Conservation (phyloP, 2,113 vertebrate genomes). For the Zosterops borbonicus region DNA sequence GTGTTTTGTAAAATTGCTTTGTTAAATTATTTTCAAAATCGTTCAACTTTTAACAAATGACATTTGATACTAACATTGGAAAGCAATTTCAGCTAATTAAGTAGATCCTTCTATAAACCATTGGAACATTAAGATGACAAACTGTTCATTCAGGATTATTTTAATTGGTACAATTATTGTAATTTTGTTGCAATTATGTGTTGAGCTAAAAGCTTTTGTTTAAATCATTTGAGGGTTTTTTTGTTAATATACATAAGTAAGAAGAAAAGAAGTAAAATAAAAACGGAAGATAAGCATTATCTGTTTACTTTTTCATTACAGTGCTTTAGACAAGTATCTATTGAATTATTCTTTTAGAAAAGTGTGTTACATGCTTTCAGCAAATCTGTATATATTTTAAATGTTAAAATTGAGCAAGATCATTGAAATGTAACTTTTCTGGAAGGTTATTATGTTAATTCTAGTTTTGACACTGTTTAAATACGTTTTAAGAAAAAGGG, state of each 20-base stretch:
- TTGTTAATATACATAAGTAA: slow-evolving; percentile 80
- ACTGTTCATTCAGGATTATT: slow-evolving; percentile 97
- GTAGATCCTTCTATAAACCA: slow-evolving; percentile 90
- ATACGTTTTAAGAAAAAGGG: slow-evolving; percentile 11
- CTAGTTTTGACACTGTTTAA: slow-evolving; percentile 57
- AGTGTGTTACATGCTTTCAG: slow-evolving; percentile 54
- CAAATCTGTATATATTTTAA: slow-evolving; percentile 38
- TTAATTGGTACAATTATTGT: slow-evolving; percentile 99
- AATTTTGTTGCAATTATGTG: slow-evolving; percentile 96
- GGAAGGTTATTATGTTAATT: slow-evolving; percentile 48
- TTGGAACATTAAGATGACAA: slow-evolving; percentile 96
- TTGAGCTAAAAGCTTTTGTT: slow-evolving; percentile 92
- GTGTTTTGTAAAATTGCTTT: slow-evolving; percentile 82
- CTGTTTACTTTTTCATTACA: slow-evolving; percentile 61
- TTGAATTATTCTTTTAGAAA: slow-evolving; percentile 63
- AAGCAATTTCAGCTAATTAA: slow-evolving; percentile 94
- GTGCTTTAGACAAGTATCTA: slow-evolving; percentile 55
- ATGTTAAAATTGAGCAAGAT: slow-evolving; percentile 37
- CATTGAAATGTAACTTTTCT: slow-evolving; percentile 46
- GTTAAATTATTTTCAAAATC: slow-evolving; percentile 86
- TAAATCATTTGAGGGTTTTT: slow-evolving; percentile 83
- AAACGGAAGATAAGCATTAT: slow-evolving; percentile 73
- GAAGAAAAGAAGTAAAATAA: slow-evolving; percentile 75
- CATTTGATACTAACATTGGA: slow-evolving; percentile 90
- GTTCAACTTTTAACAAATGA: slow-evolving; percentile 91